Percentiles rank a stretch among this genome's conserved stretches.
These are phyloP conservation scores for Ivindomyrus marchei DNA, from an alignment of 2,113 vertebrate species.

Conservation along the genomic window DNA sequence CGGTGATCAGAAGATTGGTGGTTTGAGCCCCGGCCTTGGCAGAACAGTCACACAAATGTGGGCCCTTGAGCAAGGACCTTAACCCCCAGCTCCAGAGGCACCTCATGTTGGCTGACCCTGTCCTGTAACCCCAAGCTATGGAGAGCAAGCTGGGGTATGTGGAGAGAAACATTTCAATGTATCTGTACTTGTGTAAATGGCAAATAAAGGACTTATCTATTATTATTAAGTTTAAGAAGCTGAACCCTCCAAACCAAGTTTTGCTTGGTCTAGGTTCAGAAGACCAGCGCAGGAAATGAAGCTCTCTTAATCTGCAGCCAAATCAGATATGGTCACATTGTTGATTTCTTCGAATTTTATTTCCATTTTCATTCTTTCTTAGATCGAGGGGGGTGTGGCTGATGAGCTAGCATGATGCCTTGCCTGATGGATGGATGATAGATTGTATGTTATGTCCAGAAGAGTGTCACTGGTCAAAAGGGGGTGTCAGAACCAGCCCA, in stretches of 20 bases:
- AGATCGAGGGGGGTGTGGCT: not conserved
- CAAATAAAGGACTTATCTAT: not conserved
- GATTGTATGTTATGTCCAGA: not conserved
- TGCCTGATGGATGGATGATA: not conserved
- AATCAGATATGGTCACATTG: not conserved
- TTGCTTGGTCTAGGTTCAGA: not conserved
- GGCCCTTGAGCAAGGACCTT: not conserved
- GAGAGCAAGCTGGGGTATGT: not conserved
- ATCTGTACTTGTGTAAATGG: not conserved
- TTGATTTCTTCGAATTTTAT: not conserved
- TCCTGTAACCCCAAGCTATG: not conserved
- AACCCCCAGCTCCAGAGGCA: not conserved
- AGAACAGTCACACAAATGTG: not conserved
- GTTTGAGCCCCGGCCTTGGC: not conserved
- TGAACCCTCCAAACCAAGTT: not conserved
- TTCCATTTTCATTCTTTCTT: not conserved
- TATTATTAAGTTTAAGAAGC: not conserved
- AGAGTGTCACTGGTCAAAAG: not conserved
- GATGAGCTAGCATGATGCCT: not conserved
- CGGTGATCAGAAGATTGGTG: not conserved
- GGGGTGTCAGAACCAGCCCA: not conserved
- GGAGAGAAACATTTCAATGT: not conserved
- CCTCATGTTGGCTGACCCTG: not conserved
- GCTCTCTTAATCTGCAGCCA: not conserved
- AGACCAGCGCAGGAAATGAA: not conserved